Base-by-base conservation (phyloP, 1,140 invertebrate genomes). In the Drosophila erecta region DNA sequence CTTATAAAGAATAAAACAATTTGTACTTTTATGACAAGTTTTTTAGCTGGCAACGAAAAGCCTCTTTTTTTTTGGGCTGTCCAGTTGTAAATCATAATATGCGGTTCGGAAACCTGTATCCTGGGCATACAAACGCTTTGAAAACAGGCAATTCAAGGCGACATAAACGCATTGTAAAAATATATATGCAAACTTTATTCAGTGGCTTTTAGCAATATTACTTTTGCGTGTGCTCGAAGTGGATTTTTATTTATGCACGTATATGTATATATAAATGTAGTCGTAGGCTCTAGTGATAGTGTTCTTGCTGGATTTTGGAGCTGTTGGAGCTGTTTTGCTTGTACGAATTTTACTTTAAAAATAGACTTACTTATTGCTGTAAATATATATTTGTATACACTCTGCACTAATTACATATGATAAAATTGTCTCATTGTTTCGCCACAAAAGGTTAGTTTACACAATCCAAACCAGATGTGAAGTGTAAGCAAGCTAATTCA, bases 131-230 rank as follows among this genome's bases (percentile, higher is more conserved):
- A 30, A 30, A 6, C 27, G 6, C 27, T 30, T 30, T 1, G 1
- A 30, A 30, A 30, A 30, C 27, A 1, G 27, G 6, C 27, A 3
- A 30, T 30, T 8, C 2, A 1, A 30, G 14, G 37, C 37, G 37
- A 20, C 10, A 10, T 6, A 44, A 17, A 17, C 41, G 64, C 73
- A 71, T 47, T 53, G 64, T 76, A 74, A 65, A 74, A 51, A 64
- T 74, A 74, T 64, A 74, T 51, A 44, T 64, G 64, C 11, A 46
- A 77, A 49, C 50, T 76, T 76, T 77, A 67, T 76, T 77, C 47
- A 76, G 64, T 56, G 59, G 44, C 24, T 69, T 69, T 69, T 69
- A 47, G 38, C 41, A 58, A 46, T 46, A 30, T 53, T 35, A 22
- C 20, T 38, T 62, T 40, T 54, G 50, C 54, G 38, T 49, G 57